These are phyloP conservation scores for Drosophila nigrodunni DNA, from an alignment of 1,140 invertebrate genomes.

Conservation along the genomic window DNA sequence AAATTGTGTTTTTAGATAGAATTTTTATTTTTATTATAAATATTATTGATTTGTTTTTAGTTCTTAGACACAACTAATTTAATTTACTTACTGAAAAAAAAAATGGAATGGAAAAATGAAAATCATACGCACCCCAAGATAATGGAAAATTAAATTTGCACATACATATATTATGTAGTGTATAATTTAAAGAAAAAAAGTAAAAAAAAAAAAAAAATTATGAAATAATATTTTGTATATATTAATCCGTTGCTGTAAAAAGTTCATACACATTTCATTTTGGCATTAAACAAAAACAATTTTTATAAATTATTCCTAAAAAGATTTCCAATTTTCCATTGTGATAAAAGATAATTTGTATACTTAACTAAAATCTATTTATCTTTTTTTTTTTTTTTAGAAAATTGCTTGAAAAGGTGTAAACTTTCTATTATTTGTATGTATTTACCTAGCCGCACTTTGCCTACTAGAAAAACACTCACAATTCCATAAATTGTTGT, in stretches of 20 bases:
- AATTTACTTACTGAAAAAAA: conserved; percentile 46
- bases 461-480: conserved; percentile 75
- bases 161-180: conserved; percentile 65
- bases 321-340: conserved; percentile 69
- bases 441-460: conserved; percentile 69
- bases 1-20: conserved; percentile 80
- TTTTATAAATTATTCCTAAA: conserved; percentile 67
- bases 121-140: conserved; percentile 34
- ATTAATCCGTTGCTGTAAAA: conserved; percentile 60
- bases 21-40: conserved; percentile 69
- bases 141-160: conserved; percentile 16
- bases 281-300: conserved; percentile 59
- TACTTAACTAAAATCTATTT: conserved; percentile 72
- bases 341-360: conserved; percentile 78
- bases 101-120: not conserved
- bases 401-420: conserved; percentile 66
- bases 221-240: conserved; percentile 43
- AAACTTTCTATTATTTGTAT: conserved; percentile 35
- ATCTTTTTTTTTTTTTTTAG: conserved; percentile 65
- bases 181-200: conserved; percentile 57
- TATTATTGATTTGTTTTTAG: conserved; percentile 79
- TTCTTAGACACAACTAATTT: conserved; percentile 71
- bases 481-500: conserved; percentile 68
- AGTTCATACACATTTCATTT: conserved; percentile 61
- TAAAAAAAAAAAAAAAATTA: conserved; percentile 39